Evolutionary conservation across 2,888 invertebrate genomes (phyloP).

Genomic region (Pachydiplax longipennis): DNA sequence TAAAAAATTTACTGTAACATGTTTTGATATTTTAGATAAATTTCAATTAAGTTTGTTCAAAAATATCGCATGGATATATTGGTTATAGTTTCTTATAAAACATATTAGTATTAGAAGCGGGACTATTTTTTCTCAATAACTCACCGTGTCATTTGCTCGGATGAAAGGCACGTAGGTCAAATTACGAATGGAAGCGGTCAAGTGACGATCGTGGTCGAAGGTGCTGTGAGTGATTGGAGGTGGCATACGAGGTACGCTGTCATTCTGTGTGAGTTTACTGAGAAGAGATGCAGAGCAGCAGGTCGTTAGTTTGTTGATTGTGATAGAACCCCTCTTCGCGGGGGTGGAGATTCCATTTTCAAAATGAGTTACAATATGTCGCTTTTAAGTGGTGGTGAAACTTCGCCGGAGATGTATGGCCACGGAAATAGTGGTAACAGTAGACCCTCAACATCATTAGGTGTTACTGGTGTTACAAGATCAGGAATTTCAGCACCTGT

Average conservation of each 20-base stretch:
- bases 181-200: conserved; percentile 58
- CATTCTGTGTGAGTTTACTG: conserved; percentile 50
- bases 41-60: not conserved
- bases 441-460: conserved; percentile 60
- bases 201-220: conserved; percentile 29
- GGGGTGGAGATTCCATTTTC: conserved; percentile 85
- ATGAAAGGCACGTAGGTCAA: conserved; percentile 60
- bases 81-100: not conserved
- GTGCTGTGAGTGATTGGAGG: not conserved
- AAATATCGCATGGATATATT: not conserved
- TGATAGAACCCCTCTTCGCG: conserved; percentile 76
- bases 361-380: conserved; percentile 88
- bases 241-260: not conserved
- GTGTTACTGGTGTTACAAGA: conserved; percentile 58
- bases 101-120: not conserved
- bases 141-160: conserved; percentile 58
- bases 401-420: conserved; percentile 80
- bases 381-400: conserved; percentile 75
- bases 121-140: conserved; percentile 52
- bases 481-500: conserved; percentile 60
- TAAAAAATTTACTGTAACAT: not conserved
- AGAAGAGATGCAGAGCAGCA: conserved; percentile 58
- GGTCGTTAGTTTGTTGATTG: conserved; percentile 54
- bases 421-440: conserved; percentile 57
- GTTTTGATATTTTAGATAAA: not conserved